Base-by-base conservation (phyloP, 2,797 vertebrate genomes). In the Eupleurogrammus muticus region DNA sequence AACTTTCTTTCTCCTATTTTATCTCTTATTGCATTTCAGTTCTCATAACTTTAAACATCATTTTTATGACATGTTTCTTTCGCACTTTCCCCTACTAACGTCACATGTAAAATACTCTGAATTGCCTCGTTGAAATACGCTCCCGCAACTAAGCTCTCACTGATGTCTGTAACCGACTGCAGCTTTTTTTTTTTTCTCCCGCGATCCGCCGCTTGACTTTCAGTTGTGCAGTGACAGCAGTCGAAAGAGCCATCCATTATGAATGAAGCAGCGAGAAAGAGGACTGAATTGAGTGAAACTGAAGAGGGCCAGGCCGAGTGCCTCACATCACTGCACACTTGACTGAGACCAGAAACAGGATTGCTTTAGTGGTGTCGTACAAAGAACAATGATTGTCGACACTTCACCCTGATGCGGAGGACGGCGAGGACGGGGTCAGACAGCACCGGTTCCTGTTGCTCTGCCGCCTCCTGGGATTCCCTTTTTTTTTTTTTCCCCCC, bases 351-450 rank as follows among this genome's bases (percentile, higher is more conserved):
- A 93, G 91, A 93, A 89, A 94, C 92, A 93, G 55, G 88, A 93
- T 92, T 90, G 87, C 89, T 91, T 92, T 87, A 93, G 92, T 91
- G 89, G 93, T 93, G 90, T 89, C 77, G 81, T 90, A 93, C 93
- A 92, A 87, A 93, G 94, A 93, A 89, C 82, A 90, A 87, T 69
- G 34, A 24, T 74, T 70, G 74, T 77, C 80, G 87, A 87, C 79
- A 51, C 63, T 85, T 89, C 16, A 85, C 82, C 81, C 84, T 87
- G 92, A 91, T 86, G 93, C 94, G 42, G 65, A 75, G 72, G 53
- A 85, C 59, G 24, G 63, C 2, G 10, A 47, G 21, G n/a, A n/a
- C n/a, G 46, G 57, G 57, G 62, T 57, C 71, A 65, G 49, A 66
- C 10, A 5, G 40, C 51, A 60, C 58, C 49, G 70, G 55, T 66